Base-by-base conservation (phyloP, 2,113 vertebrate species). In the Anguilla japonica region DNA sequence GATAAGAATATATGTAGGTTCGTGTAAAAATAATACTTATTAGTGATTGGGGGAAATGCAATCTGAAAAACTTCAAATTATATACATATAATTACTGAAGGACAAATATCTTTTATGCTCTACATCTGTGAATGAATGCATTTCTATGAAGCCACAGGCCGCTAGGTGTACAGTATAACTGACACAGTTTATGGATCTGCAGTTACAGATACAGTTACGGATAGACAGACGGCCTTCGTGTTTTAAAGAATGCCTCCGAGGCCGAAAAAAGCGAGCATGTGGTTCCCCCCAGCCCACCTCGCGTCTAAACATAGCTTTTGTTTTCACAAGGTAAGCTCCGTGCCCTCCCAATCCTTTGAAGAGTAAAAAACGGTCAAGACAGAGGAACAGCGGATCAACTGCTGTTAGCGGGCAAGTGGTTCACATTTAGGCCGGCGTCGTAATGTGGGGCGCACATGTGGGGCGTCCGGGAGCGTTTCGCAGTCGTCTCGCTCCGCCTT, bases 401-500 rank as follows among this genome's bases (percentile, higher is more conserved):
- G 90, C 91, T 91, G 92, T 92, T 94, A 95, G 94, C 91, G 88
- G 89, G 89, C 91, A 91, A 94, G 91, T 93, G 93, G 91, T 94
- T 95, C 90, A 92, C 91, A 93, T 95, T 94, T 93, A 91, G 87
- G 88, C 87, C 83, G 85, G 89, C 86, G 81, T 88, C 75, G 83
- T 87, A 92, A 94, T 95, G 92, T 95, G 94, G 93, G 83, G 91
- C 94, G 91, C 94, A 95, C 91, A 93, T 96, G 95, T 95, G 92
- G 86, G 87, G 89, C 88, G 85, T 91, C 88, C 41, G 16, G 15
- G 41, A 87, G 89, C 90, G 90, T 87, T 89, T 89, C 89, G 88
- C 86, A 87, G 85, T 86, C 82, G 39, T 67, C 20, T 53, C 46
- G 2, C 86, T 86, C 63, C 86, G 88, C 80, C 85, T 89, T 86